Percentiles rank a stretch among this genome's conserved stretches.
phyloP scores from a whole-genome alignment of 2,113 vertebrate species.

The zebrafish (Danio rerio) region GRCz12tu NC_133177.1:52165001-52165500 shows the following conservation, averaged over 20 bases:
- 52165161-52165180: not conserved
- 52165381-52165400: too few relatives aligned
- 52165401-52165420: too few relatives aligned
- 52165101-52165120: slow-evolving; percentile 12
- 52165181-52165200: not conserved
- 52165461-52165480: too few relatives aligned
- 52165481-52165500: too few relatives aligned
- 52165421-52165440: too few relatives aligned
- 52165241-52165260: not conserved
- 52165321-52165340: not conserved
- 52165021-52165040: slow-evolving; percentile 5
- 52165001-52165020: not conserved
- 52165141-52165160: not conserved
- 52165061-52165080: slow-evolving; percentile 20
- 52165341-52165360: not conserved
- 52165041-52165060: not conserved
- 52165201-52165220: not conserved
- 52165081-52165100: not conserved
- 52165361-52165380: too few relatives aligned
- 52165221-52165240: not conserved
- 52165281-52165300: not conserved
- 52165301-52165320: not conserved
- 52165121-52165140: slow-evolving; percentile 3
- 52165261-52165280: slow-evolving; percentile 42
- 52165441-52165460: too few relatives aligned